phyloP scores from a whole-genome alignment of 2,888 invertebrate genomes.

The Hydriomena furcata region DNA sequence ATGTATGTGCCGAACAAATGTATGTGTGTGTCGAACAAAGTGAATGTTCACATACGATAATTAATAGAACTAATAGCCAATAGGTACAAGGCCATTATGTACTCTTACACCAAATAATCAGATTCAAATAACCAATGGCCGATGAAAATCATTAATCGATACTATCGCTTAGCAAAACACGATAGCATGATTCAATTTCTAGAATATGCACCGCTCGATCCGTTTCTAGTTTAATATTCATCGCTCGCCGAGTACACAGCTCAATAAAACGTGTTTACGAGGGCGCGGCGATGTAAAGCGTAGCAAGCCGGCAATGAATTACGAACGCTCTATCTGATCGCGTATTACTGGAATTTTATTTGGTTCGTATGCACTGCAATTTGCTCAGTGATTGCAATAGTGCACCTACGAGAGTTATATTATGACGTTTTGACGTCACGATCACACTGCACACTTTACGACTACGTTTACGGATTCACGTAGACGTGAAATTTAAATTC shows the following conservation, averaged over 20 bases:
- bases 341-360: slow-evolving; percentile 36
- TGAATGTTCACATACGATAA: no score
- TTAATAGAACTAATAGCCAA: no score
- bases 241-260: slow-evolving; percentile 60
- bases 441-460: no score
- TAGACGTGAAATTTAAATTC: no score
- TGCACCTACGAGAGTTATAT: no score
- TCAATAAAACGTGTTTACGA: slow-evolving; percentile 74
- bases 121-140: not conserved
- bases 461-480: no score
- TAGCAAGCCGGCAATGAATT: slow-evolving; percentile 51
- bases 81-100: no score
- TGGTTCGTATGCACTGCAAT: slow-evolving; percentile 14
- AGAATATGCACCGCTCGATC: slow-evolving; percentile 59
- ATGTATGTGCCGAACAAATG: no score
- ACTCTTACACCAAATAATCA: not conserved
- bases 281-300: slow-evolving; percentile 56
- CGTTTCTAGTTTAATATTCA: slow-evolving; percentile 64
- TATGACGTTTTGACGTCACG: no score
- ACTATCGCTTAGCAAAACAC: slow-evolving; percentile 23
- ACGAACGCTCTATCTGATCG: slow-evolving; percentile 51
- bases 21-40: no score
- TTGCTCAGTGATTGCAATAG: slow-evolving; percentile 1
- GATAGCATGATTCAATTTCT: slow-evolving; percentile 58
- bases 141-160: slow-evolving; percentile 19